Base-by-base conservation (phyloP, 2,888 invertebrate species). In the Nysson spinosus region DNA sequence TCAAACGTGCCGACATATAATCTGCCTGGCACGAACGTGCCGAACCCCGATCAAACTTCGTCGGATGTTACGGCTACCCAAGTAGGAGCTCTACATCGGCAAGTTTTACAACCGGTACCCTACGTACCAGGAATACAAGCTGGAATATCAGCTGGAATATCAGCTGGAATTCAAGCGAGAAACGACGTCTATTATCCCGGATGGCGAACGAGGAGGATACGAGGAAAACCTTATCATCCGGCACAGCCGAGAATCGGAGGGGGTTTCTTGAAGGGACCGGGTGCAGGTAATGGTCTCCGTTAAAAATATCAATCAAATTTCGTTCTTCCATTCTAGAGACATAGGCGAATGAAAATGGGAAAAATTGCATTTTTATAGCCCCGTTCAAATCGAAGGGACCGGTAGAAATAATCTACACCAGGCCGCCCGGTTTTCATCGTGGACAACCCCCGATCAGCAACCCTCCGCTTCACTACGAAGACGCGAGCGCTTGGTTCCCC, bases 321-420 rank as follows among this genome's bases (percentile, higher is more conserved):
- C n/a, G n/a, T 34, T 0, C 12, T 14, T 0, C 11, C 9, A 16
- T 11, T 9, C 7, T 35, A 22, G 22, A 40, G 30, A 51, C n/a
- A 9, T n/a, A 28, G 24, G 6, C 6, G 3, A 6, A 3, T 28
- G n/a, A n/a, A n/a, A n/a, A n/a, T n/a, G n/a, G n/a, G n/a, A n/a
- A n/a, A n/a, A n/a, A n/a, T n/a, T n/a, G n/a, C n/a, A n/a, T n/a
- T n/a, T n/a, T n/a, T n/a, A n/a, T n/a, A 34, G 34, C 1, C 16
- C 73, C 70, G 4, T 66, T 56, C 40, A 74, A 74, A 40, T 44
- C 44, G 5, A 75, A 78, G 16, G 37, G 65, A 0, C 81, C 82
- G 0, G 46, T 80, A 3, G 84, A 85, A 50, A 56, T 84, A 11
- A 84, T 85, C 14, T 85, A 85, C 55, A 83, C 84, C 5, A 81